phyloP scores from a whole-genome alignment of 2,113 vertebrate genomes.

The Pteropus alecto region DNA sequence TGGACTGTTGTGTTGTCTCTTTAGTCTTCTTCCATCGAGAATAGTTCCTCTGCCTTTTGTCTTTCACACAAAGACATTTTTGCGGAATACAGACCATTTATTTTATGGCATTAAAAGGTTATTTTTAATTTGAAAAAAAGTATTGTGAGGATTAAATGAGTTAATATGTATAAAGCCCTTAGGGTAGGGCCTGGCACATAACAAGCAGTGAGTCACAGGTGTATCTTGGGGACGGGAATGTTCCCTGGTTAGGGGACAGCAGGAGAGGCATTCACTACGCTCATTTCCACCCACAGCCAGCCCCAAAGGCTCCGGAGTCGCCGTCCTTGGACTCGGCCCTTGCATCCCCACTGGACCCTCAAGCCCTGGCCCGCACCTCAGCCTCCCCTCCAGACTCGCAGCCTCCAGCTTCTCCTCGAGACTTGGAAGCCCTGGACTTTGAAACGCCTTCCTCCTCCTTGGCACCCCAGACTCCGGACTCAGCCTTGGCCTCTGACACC shows the following conservation, averaged over 20 bases:
- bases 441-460: slow-evolving; percentile 54
- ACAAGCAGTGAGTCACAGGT: neutral
- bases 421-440: slow-evolving; percentile 54
- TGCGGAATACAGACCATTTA: neutral
- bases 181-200: neutral
- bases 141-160: neutral
- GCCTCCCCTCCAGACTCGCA: slow-evolving; percentile 62
- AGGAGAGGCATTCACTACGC: neutral
- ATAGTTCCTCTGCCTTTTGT: neutral
- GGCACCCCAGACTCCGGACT: slow-evolving; percentile 69
- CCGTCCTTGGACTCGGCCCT: slow-evolving; percentile 71
- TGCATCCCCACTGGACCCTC: slow-evolving; percentile 67
- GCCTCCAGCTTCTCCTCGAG: slow-evolving; percentile 62
- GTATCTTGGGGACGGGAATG: neutral
- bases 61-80: neutral
- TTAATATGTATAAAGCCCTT: neutral
- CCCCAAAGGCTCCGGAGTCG: slow-evolving; percentile 46
- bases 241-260: neutral
- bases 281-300: slow-evolving; percentile 36
- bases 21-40: neutral
- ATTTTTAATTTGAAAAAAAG: neutral
- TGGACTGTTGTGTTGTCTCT: neutral
- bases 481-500: slow-evolving; percentile 71
- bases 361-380: slow-evolving; percentile 44
- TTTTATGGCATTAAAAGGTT: neutral